Evolutionary conservation across 2,888 invertebrate species (phyloP).

Genomic region (Micoletzkya japonica): DNA sequence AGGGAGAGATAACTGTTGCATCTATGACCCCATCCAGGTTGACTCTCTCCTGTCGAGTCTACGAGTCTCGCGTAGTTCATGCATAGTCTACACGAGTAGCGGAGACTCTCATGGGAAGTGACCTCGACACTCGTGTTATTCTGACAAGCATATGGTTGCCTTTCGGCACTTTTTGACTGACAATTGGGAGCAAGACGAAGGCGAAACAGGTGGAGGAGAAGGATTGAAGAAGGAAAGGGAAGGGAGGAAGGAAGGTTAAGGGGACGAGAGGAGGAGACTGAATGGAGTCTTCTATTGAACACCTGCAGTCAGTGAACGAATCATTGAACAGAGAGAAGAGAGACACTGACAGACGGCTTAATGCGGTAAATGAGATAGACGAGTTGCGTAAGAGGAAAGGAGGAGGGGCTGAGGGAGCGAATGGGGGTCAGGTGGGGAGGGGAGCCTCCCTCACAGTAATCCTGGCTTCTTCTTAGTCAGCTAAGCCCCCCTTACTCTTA

Average conservation of each 20-base stretch:
- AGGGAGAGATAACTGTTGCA: not conserved
- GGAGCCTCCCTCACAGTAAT: constrained; percentile 10
- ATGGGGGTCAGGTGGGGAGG: not conserved
- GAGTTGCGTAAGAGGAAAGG: not conserved
- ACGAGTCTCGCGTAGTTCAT: not conserved
- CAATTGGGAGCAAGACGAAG: constrained; percentile 9
- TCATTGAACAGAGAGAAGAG: constrained; percentile 1
- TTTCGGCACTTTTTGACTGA: constrained; percentile 25
- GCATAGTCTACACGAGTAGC: not conserved
- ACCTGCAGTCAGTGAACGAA: constrained; percentile 4
- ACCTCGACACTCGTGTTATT: constrained; percentile 3
- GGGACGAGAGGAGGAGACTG: not conserved
- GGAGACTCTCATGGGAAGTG: constrained; percentile 10
- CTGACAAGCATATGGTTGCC: constrained; percentile 22
- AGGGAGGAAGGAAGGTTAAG: not conserved
- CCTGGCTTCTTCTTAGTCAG: too few relatives aligned
- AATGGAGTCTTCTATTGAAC: constrained; percentile 3
- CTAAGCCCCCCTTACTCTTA: too few relatives aligned
- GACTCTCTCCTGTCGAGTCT: not conserved
- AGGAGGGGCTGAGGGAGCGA: not conserved
- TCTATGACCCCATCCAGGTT: not conserved
- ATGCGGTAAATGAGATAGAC: not conserved
- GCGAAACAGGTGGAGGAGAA: too few relatives aligned
- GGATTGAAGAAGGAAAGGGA: not conserved
- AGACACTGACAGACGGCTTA: not conserved